phyloP scores from a whole-genome alignment of 2,113 vertebrate species.

The Setophaga coronata region DNA sequence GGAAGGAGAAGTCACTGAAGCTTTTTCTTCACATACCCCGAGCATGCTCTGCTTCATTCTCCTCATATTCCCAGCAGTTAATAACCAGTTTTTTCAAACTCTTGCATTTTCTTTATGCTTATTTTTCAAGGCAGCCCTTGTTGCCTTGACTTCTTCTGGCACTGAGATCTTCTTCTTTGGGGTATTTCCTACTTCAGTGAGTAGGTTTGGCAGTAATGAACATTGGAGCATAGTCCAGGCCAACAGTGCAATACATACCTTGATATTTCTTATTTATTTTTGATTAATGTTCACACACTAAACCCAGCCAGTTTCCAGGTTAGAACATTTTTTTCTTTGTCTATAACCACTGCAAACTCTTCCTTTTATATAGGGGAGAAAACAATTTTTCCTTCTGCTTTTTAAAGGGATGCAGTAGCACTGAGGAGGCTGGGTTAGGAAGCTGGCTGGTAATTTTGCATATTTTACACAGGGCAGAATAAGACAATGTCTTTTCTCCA shows the following conservation, averaged over 20 bases:
- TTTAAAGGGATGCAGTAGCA: not conserved
- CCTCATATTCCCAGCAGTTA: not conserved
- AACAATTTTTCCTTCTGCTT: not conserved
- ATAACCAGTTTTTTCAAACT: not conserved
- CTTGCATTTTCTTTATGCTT: not conserved
- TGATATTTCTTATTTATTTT: not conserved
- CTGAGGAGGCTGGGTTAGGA: not conserved
- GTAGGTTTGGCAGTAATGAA: not conserved
- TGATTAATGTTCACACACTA: not conserved
- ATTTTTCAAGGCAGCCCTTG: not conserved
- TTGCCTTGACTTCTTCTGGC: not conserved
- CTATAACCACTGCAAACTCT: not conserved
- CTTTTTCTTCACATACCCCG: not conserved
- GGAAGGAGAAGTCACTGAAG: not conserved
- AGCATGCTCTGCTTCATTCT: accelerated
- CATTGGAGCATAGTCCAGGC: not conserved
- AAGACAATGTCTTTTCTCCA: not conserved
- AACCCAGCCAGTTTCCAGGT: not conserved
- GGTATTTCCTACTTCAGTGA: not conserved
- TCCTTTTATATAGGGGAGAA: not conserved
- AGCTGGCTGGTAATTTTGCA: not conserved
- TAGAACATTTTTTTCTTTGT: not conserved
- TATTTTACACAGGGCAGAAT: not conserved
- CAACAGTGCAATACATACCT: not conserved
- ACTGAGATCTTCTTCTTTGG: not conserved